These are phyloP conservation scores for Rotaria macrura DNA, from an alignment of 2,888 invertebrate genomes.

Conservation along the genomic window DNA sequence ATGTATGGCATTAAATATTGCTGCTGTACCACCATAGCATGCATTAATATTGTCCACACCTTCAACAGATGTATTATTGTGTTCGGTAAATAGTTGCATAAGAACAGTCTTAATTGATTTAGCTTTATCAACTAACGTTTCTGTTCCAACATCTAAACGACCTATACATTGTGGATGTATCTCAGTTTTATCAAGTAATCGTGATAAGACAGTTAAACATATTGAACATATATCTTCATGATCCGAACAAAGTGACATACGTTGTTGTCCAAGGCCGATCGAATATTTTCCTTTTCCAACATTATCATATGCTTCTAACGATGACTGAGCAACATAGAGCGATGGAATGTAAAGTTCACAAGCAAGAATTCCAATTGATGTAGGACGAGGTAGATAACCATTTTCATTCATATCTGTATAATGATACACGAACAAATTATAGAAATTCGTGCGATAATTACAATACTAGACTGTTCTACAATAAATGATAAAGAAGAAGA, in stretches of 20 bases:
- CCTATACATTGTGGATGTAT: conserved; percentile 72
- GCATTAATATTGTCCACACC: conserved; percentile 95
- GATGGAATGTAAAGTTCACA: conserved; percentile 87
- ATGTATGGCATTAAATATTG: conserved; percentile 82
- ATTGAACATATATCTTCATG: conserved; percentile 90
- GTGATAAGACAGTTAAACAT: conserved; percentile 77
- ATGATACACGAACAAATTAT: no score
- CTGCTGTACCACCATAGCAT: conserved; percentile 95
- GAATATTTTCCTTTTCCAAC: conserved; percentile 76
- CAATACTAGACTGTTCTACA: not conserved
- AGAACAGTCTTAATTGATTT: conserved; percentile 92
- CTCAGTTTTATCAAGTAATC: conserved; percentile 67
- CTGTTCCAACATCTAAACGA: conserved; percentile 88
- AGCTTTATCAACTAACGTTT: conserved; percentile 94
- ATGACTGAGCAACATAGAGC: conserved; percentile 80
- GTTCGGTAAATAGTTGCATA: conserved; percentile 85
- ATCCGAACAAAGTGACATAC: conserved; percentile 93
- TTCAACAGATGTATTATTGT: conserved; percentile 78
- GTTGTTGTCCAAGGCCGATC: conserved; percentile 79
- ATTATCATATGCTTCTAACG: conserved; percentile 63
- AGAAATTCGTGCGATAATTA: no score
- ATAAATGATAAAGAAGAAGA: not conserved
- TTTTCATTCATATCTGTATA: not conserved
- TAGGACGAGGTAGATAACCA: not conserved
- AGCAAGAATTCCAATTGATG: conserved; percentile 73